Conservation (phyloP, 2,888 invertebrate species). For the Suillia variegata region DNA sequence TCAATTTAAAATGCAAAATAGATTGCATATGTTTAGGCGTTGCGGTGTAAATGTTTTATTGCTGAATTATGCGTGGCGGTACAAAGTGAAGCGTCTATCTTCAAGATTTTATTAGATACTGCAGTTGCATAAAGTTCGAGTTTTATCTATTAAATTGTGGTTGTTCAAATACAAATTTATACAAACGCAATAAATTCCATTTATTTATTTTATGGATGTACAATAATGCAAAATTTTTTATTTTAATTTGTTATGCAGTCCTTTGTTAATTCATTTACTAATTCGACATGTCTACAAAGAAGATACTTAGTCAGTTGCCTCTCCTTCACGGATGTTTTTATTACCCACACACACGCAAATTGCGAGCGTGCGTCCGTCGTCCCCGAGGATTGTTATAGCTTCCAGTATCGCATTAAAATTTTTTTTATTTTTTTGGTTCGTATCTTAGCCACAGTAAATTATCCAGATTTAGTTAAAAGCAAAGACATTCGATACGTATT, state of each 20-base stretch:
- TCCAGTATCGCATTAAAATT: slow-evolving; percentile 22
- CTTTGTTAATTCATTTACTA: slow-evolving; percentile 27
- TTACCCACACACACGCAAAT: slow-evolving; percentile 25
- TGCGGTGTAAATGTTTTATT: slow-evolving; percentile 1
- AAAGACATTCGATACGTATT: too few species aligned
- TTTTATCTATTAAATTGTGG: too few species aligned
- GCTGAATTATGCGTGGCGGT: slow-evolving; percentile 1
- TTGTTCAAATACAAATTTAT: too few species aligned
- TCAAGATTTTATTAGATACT: too few species aligned
- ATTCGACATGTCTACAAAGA: slow-evolving; percentile 22
- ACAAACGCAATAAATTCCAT: too few species aligned
- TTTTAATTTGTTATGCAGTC: neutral
- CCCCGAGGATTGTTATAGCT: slow-evolving; percentile 22
- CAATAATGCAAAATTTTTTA: too few species aligned
- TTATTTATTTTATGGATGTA: too few species aligned
- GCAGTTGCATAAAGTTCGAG: too few species aligned
- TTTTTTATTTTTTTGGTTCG: slow-evolving; percentile 24
- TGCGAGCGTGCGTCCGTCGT: slow-evolving; percentile 5
- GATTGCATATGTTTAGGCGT: slow-evolving; percentile 21
- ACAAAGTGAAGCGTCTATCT: too few species aligned
- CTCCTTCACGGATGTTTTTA: slow-evolving; percentile 15
- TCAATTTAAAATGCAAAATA: neutral
- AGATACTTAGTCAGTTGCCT: neutral
- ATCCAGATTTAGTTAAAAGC: too few species aligned
- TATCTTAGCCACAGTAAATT: slow-evolving; percentile 36